Evolutionary conservation across 2,888 invertebrate genomes (phyloP).

Genomic region (Ochropleura plecta): DNA sequence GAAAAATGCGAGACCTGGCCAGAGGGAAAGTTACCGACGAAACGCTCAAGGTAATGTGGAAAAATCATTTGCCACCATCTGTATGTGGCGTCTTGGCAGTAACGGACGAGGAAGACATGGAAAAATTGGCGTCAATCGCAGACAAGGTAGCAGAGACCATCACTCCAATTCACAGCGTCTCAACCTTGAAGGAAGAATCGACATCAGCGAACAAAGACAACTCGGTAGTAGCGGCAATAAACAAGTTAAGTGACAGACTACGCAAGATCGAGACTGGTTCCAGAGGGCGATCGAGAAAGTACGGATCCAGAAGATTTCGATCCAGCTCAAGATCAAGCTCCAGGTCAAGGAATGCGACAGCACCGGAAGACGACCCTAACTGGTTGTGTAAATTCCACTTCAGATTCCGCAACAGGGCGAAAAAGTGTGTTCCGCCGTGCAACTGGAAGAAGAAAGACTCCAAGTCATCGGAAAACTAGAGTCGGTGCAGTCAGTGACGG

Average conservation of each 20-base stretch:
- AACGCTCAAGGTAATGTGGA: too few species aligned
- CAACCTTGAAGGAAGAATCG: background rate
- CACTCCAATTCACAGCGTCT: too few species aligned
- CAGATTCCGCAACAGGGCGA: background rate
- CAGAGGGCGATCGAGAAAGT: background rate
- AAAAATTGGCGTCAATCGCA: too few species aligned
- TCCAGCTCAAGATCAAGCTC: background rate
- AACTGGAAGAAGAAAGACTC: background rate
- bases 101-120: too few species aligned
- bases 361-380: background rate
- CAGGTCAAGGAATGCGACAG: background rate
- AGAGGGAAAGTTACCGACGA: too few species aligned
- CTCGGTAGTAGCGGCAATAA: background rate
- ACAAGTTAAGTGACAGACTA: background rate
- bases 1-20: too few species aligned
- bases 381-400: background rate
- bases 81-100: too few species aligned
- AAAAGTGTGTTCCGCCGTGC: background rate
- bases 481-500: slow-evolving; percentile 4
- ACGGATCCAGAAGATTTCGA: background rate
- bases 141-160: too few species aligned
- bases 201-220: too few species aligned
- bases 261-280: background rate
- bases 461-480: slow-evolving; percentile 9
- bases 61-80: too few species aligned